Evolutionary conservation across 2,888 invertebrate genomes (phyloP), one percentile per base, ranked within the genome.

Genomic region (Idaea straminata): DNA sequence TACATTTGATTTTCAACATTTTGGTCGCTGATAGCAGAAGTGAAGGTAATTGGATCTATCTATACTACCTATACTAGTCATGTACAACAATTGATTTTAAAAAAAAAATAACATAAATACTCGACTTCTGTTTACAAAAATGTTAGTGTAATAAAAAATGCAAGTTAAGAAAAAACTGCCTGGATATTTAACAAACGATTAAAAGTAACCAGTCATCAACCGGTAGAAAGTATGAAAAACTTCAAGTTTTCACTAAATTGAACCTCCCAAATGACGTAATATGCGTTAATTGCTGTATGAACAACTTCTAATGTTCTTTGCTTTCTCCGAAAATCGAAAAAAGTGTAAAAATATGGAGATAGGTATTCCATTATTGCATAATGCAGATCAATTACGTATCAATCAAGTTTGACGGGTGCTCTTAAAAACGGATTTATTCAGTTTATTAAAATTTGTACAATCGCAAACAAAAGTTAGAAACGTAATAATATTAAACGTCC

Each of bases 311-410:
- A 47, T 47, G 47, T 47, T 47, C 47, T 47, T 10, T 47, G 47
- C 47, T 47, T 47, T 47, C 47, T 47, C 47, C 47, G 47, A 47
- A 47, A 47, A 47, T 47, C 47, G 47, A 47, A 47, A 47, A 47
- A 47, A 47, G 47, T 47, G 13, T 47, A 47, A 47, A 47, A 47
- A 47, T 47, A 47, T 47, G 4, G 5, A 13, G 47, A 47, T 47
- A 47, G 47, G 47, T 25, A 25, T 25, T 25, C 25, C 47, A 13
- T 7, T 4, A 47, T 47, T 47, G 13, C 47, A 47, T 47, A 47
- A 47, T 47, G 13, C 7, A 7, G 5, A 47, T 47, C 47, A 47
- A 47, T 47, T 47, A 47, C 13, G 47, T 47, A 47, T 47, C 47
- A 47, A 47, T 47, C 47, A 13, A 47, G 47, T 47, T 47, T 47